These are phyloP conservation scores for Drosophila truncata DNA, from an alignment of 1,140 invertebrate genomes.

Conservation along the genomic window DNA sequence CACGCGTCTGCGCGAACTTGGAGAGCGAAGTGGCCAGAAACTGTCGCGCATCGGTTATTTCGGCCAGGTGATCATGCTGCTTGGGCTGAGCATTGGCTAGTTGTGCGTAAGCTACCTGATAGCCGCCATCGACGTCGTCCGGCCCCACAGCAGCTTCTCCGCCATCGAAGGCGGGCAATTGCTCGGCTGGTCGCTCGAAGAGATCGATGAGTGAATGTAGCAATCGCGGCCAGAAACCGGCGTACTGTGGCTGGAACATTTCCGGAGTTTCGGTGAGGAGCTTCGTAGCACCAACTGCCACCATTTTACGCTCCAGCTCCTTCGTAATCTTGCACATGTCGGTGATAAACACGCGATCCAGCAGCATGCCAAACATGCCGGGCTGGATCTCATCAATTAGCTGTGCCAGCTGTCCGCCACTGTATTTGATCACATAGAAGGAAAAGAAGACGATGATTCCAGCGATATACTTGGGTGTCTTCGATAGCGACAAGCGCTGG, in stretches of 20 bases:
- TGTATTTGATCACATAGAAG: conserved; percentile 93
- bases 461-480: conserved; percentile 97
- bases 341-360: conserved; percentile 94
- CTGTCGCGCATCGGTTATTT: conserved; percentile 88
- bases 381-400: conserved; percentile 95
- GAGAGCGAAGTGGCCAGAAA: conserved; percentile 90
- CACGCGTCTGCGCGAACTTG: conserved; percentile 88
- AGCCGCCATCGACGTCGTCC: conserved; percentile 90
- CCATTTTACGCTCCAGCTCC: conserved; percentile 93
- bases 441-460: conserved; percentile 96
- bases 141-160: conserved; percentile 90
- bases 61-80: conserved; percentile 90
- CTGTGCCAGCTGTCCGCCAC: conserved; percentile 89
- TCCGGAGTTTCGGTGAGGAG: conserved; percentile 91
- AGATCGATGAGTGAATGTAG: conserved; percentile 92
- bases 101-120: conserved; percentile 95
- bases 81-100: conserved; percentile 93
- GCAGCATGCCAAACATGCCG: conserved; percentile 97
- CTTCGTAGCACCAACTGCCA: conserved; percentile 94
- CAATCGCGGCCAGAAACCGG: conserved; percentile 85
- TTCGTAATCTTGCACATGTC: conserved; percentile 95
- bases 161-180: conserved; percentile 89
- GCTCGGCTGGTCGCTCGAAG: conserved; percentile 95
- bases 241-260: conserved; percentile 66
- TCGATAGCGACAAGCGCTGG: conserved; percentile 95